These are phyloP conservation scores for Sipunculus nudus DNA, from an alignment of 2,888 invertebrate species.

Conservation along the genomic window DNA sequence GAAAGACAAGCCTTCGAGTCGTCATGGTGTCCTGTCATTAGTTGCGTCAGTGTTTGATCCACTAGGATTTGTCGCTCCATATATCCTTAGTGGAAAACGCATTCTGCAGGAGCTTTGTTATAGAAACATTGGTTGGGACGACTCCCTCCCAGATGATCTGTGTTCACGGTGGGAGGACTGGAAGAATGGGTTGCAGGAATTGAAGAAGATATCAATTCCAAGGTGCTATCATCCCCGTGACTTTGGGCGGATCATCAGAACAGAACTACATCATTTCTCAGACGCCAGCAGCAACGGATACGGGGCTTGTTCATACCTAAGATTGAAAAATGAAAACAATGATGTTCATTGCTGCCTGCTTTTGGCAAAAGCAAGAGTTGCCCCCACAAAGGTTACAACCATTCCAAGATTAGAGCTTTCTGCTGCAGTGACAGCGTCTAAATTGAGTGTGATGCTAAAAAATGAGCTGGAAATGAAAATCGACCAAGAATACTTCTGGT, in stretches of 20 bases:
- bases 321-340: neutral
- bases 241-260: neutral
- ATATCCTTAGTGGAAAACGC: constrained; percentile 41
- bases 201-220: neutral
- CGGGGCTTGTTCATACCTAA: constrained; percentile 18
- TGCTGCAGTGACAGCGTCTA: constrained; percentile 15
- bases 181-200: neutral
- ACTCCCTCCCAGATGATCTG: constrained; percentile 5
- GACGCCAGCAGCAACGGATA: constrained; percentile 23
- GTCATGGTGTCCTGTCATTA: constrained; percentile 15
- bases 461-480: constrained; percentile 12
- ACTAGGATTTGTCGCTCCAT: constrained; percentile 66
- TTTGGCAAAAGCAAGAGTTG: constrained; percentile 18
- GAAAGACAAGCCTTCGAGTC: constrained; percentile 25
- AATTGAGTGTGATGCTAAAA: constrained; percentile 11
- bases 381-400: constrained; percentile 14
- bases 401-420: constrained; percentile 24
- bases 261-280: constrained; percentile 25
- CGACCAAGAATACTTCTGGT: constrained; percentile 26
- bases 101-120: constrained; percentile 11
- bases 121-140: constrained; percentile 8
- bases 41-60: constrained; percentile 22
- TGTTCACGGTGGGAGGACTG: constrained; percentile 11
- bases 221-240: neutral
- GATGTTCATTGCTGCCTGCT: constrained; percentile 21